These are phyloP conservation scores for Loripinus fragilis DNA, from an alignment of 2,888 invertebrate genomes.

Conservation along the genomic window DNA sequence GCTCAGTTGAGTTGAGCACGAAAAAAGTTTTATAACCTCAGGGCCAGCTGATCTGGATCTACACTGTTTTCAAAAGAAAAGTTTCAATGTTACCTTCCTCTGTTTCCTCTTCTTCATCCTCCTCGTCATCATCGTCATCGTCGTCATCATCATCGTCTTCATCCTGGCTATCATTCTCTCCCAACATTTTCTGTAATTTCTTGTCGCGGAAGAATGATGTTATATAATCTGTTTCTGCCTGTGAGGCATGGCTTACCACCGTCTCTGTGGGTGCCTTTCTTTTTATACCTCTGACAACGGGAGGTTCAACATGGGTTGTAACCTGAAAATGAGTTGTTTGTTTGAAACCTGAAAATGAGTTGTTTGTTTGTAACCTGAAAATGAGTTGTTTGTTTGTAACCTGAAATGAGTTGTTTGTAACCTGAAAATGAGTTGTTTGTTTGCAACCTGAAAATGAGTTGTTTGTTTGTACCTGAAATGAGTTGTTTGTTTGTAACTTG, in stretches of 20 bases:
- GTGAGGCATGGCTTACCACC: slow-evolving; percentile 3
- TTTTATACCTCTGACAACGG: slow-evolving; percentile 3
- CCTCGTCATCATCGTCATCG: slow-evolving; percentile 50
- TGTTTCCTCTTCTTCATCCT: slow-evolving; percentile 28
- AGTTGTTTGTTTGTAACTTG: no score
- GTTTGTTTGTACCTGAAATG: no score
- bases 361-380: no score
- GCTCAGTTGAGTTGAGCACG: no score
- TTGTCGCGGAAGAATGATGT: slow-evolving; percentile 54
- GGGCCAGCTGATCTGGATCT: no score
- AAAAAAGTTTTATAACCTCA: no score
- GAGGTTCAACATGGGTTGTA: slow-evolving; percentile 6
- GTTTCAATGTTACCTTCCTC: slow-evolving; percentile 33
- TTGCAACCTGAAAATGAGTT: no score
- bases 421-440: no score
- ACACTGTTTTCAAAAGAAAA: no score
- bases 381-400: no score
- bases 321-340: not conserved
- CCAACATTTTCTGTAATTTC: slow-evolving; percentile 60
- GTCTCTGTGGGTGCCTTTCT: not conserved
- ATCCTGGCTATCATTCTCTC: slow-evolving; percentile 24
- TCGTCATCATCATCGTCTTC: slow-evolving; percentile 42
- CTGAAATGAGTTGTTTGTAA: no score
- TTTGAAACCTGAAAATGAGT: no score
- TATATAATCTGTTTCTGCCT: slow-evolving; percentile 40